Base-by-base conservation (phyloP, 2,888 invertebrate species). In the Apamea monoglypha region DNA sequence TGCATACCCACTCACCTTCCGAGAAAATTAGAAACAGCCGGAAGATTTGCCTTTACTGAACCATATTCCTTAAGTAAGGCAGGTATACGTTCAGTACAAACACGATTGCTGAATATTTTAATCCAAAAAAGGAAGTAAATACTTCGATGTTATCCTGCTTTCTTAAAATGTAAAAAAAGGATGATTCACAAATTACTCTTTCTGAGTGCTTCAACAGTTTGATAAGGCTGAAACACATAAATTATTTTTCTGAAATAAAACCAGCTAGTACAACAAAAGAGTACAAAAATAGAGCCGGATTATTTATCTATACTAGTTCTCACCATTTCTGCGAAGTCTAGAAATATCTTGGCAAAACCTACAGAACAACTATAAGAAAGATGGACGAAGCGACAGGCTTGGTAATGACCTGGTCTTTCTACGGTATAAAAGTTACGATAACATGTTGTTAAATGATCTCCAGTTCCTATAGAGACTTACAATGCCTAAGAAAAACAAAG, bases 11-110 rank as follows among this genome's bases (percentile, higher is more conserved):
- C 81, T 85, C 81, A 89, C 83, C 87, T 87, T 82, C 82, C 78
- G 89, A 87, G 89, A 91, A 92, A 92, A 91, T 90, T 91, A 88
- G 81, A 88, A 83, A 76, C 76, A 84, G 79, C 61, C 67, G 80
- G 82, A 84, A 88, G 74, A 80, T 80, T 76, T 83, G 77, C 71
- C 44, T 78, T 87, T 73, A 82, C 81, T 80, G 82, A 88, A 83
- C 87, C 80, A 73, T 80, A 81, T 78, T 75, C 73, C 83, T 29
- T 75, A 63, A 63, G 36, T 70, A 80, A 36, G 78, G 18, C 53
- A 50, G 71, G 69, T 47, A 47, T 47, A 47, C 47, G 16, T 61
- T 32, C 14, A 64, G 10, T 44, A 32, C 21, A 70, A 69, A 81
- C 67, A 63, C 40, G 69, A 67, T 66, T 66, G 47, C 21, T 59